Evolutionary conservation across 2,113 vertebrate species (phyloP), one percentile per base, ranked within the genome.

Genomic region (Pelobates fuscus): DNA sequence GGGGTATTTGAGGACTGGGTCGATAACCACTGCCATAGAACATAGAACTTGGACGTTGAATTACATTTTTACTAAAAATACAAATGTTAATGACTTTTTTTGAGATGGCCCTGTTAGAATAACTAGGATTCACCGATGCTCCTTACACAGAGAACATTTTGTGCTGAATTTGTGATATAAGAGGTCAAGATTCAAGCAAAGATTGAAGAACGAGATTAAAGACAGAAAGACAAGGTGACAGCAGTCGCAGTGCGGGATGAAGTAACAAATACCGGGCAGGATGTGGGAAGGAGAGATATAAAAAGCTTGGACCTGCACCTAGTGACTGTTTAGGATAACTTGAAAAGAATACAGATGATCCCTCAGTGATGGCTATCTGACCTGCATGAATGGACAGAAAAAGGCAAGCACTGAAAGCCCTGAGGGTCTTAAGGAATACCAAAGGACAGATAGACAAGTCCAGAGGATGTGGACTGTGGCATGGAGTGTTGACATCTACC

Each of bases 261-360:
- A 18, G 44, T 37, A 17, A 49, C 17, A 49, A 49, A 17, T 17
- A 18, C 7, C 1, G 55, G 37, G 23, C 68, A 70, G 68, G 68
- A 70, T 70, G 41, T 17, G 17, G 41, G 52, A 55, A 25, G 18
- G 15, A 11, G 4, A 60, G 68, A 58, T 70, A 71, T 26, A 55
- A 44, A 44, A 23, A 29, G 6, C 49, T 30, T 17, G 66, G 52
- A 68, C 10, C 8, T 55, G 10, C 20, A 14, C 49, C 66, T 30
- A 55, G 44, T 29, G 44, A 29, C 65, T 67, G 14, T 65, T 8
- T 70, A 15, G 52, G 52, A 2, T 8, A 55, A 20, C 17, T 8
- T 55, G 18, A 25, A 30, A 23, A 60, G 20, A 55, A 60, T 11
- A 14, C 55, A 43, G 67, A n/a, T 27, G 68, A 60, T 70, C 55